phyloP scores from a whole-genome alignment of 2,888 invertebrate species.

The Arge pagana region DNA sequence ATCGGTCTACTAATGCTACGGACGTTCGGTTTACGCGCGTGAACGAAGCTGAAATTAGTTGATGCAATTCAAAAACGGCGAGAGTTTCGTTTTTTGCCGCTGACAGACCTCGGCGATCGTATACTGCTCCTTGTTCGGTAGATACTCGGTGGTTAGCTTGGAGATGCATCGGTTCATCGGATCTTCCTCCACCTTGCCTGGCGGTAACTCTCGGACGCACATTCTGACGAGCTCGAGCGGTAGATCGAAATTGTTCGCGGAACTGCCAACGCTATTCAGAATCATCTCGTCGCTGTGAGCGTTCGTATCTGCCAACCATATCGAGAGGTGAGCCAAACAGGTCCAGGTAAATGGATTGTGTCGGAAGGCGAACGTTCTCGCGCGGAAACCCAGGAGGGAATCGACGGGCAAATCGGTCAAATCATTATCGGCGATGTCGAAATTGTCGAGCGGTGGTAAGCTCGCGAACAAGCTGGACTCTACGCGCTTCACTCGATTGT shows the following conservation, averaged over 20 bases:
- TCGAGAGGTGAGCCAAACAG: not conserved
- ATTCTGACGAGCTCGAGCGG: not conserved
- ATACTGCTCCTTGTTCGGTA: not conserved
- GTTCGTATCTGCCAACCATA: not conserved
- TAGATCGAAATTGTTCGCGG: not conserved
- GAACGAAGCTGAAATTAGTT: no score
- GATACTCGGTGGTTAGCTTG: not conserved
- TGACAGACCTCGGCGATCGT: not conserved
- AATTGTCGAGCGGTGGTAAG: constrained; percentile 20
- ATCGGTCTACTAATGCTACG: no score
- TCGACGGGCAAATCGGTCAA: constrained; percentile 19
- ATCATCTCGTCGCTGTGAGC: constrained; percentile 1
- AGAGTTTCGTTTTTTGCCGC: not conserved
- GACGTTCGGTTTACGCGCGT: no score
- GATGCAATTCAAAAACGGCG: constrained; percentile 3
- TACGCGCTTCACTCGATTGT: constrained; percentile 24
- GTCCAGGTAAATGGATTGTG: constrained; percentile 27
- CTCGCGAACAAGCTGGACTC: constrained; percentile 26
- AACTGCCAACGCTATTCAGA: no score
- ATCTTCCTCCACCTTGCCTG: not conserved
- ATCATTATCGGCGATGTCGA: constrained; percentile 29
- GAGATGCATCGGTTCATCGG: constrained; percentile 1
- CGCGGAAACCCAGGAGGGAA: constrained; percentile 21
- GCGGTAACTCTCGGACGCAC: not conserved
- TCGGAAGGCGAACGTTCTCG: constrained; percentile 18